Conservation (phyloP, 2,113 vertebrate genomes). For the Osmerus eperlanus region DNA sequence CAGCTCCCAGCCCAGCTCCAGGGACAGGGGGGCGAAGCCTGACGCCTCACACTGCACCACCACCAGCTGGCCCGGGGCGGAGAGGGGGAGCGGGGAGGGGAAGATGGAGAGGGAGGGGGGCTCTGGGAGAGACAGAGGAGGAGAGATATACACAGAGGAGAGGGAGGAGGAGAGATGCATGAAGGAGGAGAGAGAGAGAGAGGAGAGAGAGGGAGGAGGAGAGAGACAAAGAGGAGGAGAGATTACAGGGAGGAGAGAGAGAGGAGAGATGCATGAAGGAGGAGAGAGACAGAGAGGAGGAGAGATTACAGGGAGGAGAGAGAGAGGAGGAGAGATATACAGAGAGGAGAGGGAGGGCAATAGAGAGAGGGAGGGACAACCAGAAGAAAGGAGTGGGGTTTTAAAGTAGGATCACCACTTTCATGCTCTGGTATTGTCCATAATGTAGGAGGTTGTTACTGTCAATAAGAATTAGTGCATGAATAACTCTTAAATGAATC, state of each 20-base stretch:
- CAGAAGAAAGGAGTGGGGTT: no score
- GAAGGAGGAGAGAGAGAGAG: neutral
- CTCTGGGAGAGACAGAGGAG: slow-evolving; percentile 37
- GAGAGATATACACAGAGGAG: neutral
- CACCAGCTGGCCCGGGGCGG: slow-evolving; percentile 57
- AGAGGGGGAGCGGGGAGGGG: slow-evolving; percentile 64
- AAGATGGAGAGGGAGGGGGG: slow-evolving; percentile 54
- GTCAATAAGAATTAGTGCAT: no score
- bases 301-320: neutral
- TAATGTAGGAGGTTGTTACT: no score
- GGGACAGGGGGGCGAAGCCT: slow-evolving; percentile 74
- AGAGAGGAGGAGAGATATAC: no score
- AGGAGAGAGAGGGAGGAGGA: no score
- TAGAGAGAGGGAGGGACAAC: no score
- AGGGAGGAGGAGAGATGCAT: neutral
- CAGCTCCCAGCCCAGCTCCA: slow-evolving; percentile 75
- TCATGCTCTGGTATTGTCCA: no score
- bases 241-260: neutral
- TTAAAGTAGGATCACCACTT: no score
- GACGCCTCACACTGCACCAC: slow-evolving; percentile 71
- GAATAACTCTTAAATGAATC: no score
- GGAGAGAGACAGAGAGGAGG: no score
- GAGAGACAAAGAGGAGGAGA: neutral
- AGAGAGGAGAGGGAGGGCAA: neutral
- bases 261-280: no score